Evolutionary conservation across 2,888 invertebrate species (phyloP).

Genomic region (Tethea ocularis): DNA sequence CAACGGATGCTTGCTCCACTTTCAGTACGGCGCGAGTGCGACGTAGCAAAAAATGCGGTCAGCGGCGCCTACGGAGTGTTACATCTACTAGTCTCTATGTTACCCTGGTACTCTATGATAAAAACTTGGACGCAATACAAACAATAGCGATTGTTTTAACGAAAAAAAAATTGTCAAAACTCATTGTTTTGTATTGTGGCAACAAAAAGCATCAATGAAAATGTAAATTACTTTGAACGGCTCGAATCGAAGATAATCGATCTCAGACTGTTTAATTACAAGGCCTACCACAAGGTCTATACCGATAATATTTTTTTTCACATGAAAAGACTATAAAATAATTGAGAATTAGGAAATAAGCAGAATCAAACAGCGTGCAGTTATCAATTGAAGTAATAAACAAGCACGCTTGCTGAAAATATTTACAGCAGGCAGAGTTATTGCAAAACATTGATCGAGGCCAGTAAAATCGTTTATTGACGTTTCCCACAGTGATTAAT

Average conservation of each 20-base stretch:
- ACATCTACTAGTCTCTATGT: conserved; percentile 43
- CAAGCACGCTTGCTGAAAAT: conserved; percentile 21
- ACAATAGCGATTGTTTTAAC: conserved; percentile 29
- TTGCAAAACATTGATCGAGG: conserved; percentile 47
- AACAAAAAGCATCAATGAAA: conserved; percentile 26
- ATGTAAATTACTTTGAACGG: conserved; percentile 22
- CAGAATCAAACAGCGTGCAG: conserved; percentile 33
- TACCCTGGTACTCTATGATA: conserved; percentile 39
- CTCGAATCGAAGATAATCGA: conserved; percentile 34
- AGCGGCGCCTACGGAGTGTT: conserved; percentile 53
- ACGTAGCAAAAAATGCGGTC: conserved; percentile 73
- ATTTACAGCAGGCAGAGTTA: conserved; percentile 13
- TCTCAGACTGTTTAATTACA: conserved; percentile 34
- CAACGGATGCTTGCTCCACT: conserved; percentile 72
- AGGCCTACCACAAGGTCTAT: conserved; percentile 32
- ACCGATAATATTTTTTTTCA: conserved; percentile 26
- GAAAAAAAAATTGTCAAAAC: conserved; percentile 18
- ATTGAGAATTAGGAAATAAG: conserved; percentile 27
- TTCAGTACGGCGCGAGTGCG: conserved; percentile 58
- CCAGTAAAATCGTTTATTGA: conserved; percentile 41
- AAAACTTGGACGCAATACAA: conserved; percentile 17
- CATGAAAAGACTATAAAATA: conserved; percentile 20
- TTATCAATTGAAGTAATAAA: conserved; percentile 35
- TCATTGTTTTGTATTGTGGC: conserved; percentile 9
- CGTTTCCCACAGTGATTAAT: conserved; percentile 32